These are phyloP conservation scores for Ceramica pisi DNA, from an alignment of 2,888 invertebrate genomes.

Conservation along the genomic window DNA sequence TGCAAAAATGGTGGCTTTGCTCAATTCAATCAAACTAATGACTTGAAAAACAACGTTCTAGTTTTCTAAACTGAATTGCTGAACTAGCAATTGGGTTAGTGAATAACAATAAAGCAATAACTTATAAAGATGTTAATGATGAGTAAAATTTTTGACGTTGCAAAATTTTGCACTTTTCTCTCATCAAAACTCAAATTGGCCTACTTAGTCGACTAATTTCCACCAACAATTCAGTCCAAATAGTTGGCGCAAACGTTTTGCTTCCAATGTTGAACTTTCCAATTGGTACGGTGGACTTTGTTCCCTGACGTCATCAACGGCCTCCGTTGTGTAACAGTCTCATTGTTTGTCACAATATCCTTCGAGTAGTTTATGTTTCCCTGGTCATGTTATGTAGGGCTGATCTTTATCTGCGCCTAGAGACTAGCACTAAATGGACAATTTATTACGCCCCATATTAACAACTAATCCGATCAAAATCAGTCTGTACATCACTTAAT, in stretches of 20 bases:
- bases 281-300: constrained; percentile 81
- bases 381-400: constrained; percentile 53
- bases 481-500: constrained; percentile 33
- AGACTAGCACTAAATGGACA: constrained; percentile 15
- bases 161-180: constrained; percentile 50
- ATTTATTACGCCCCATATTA: constrained; percentile 13
- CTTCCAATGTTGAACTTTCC: constrained; percentile 78
- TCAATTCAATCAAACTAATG: constrained; percentile 22
- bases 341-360: constrained; percentile 79
- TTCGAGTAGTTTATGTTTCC: constrained; percentile 62
- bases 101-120: constrained; percentile 2
- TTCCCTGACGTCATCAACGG: constrained; percentile 77
- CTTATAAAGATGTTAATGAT: background rate
- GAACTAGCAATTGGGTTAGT: constrained; percentile 13
- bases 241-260: constrained; percentile 66
- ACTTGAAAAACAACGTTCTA: constrained; percentile 17
- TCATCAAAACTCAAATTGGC: constrained; percentile 56
- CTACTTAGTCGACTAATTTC: constrained; percentile 60
- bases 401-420: constrained; percentile 25
- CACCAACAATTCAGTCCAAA: constrained; percentile 62
- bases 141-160: constrained; percentile 16
- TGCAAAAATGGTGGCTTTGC: constrained; percentile 20
- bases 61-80: constrained; percentile 9
- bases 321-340: constrained; percentile 69
- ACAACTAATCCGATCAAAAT: constrained; percentile 44